Evolutionary conservation across 2,888 invertebrate genomes (phyloP).

Genomic region (Augochlorella aurata): DNA sequence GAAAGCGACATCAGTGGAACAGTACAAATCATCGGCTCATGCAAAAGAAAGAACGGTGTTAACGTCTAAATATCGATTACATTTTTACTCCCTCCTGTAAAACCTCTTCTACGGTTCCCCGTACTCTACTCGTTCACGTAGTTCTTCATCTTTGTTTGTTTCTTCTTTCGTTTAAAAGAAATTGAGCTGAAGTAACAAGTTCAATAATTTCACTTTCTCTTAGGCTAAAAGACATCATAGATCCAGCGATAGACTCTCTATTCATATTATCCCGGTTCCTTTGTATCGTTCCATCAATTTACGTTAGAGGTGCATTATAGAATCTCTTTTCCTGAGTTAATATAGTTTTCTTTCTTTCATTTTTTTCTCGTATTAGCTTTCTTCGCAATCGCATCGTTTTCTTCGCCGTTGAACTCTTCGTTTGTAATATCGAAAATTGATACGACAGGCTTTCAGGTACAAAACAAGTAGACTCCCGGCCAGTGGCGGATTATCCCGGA

Average conservation of each 20-base stretch:
- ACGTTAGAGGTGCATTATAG: constrained; percentile 61
- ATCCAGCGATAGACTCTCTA: constrained; percentile 34
- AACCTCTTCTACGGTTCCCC: not conserved
- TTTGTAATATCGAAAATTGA: constrained; percentile 67
- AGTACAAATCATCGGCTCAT: constrained; percentile 23
- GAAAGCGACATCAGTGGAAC: constrained; percentile 45
- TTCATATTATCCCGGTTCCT: constrained; percentile 29
- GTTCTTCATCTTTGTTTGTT: not conserved
- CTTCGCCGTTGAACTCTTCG: not conserved
- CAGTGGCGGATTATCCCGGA: not conserved
- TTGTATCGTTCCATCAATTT: constrained; percentile 40
- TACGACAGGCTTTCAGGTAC: constrained; percentile 76
- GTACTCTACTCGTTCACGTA: too few species aligned
- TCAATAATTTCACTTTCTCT: constrained; percentile 23
- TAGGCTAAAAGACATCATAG: constrained; percentile 50
- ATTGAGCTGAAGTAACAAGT: constrained; percentile 35
- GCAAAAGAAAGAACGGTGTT: constrained; percentile 10
- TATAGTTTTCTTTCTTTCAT: constrained; percentile 48
- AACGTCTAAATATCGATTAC: constrained; percentile 10
- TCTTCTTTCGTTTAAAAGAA: constrained; percentile 15
- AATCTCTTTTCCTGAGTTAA: constrained; percentile 76
- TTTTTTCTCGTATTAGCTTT: constrained; percentile 43
- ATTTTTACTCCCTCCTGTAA: not conserved
- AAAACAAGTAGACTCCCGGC: constrained; percentile 68
- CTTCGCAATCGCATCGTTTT: not conserved